These are phyloP conservation scores for Gnathochromis pfefferi DNA, from an alignment of 2,113 vertebrate species.

Conservation along the genomic window DNA sequence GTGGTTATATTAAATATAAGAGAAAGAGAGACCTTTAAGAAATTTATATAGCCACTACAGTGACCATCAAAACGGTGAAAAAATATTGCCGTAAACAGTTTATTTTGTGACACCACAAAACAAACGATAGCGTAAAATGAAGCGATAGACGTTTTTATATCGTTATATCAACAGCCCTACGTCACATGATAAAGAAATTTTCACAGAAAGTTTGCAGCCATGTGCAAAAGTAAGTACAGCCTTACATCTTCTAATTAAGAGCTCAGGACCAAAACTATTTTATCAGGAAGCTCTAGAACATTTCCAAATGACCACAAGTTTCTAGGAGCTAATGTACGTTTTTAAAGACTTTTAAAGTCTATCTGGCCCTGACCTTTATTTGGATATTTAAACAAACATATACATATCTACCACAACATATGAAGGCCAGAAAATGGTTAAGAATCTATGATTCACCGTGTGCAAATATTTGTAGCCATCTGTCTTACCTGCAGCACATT, in stretches of 20 bases:
- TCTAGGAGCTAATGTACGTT: neutral
- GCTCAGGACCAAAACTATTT: neutral
- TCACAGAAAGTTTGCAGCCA: neutral
- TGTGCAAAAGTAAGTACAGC: neutral
- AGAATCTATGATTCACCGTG: neutral
- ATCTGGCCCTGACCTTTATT: neutral
- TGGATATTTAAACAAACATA: neutral
- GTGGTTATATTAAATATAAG: too few relatives aligned
- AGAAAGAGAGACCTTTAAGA: too few relatives aligned
- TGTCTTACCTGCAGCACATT: neutral
- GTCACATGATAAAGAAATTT: neutral
- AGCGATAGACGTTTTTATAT: too few relatives aligned
- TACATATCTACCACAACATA: neutral
- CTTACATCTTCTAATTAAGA: neutral
- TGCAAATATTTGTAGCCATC: neutral
- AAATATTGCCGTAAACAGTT: too few relatives aligned
- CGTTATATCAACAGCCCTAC: neutral
- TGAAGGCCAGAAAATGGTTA: neutral
- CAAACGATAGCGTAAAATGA: too few relatives aligned
- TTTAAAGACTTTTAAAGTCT: neutral
- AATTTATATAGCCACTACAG: too few relatives aligned
- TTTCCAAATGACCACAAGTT: neutral
- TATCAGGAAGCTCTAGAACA: neutral
- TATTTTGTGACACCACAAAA: too few relatives aligned
- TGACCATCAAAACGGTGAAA: rapidly evolving